Evolutionary conservation across 1,140 invertebrate genomes (phyloP), one percentile per base, ranked within the genome.

Genomic region (Diorhabda sublineata): DNA sequence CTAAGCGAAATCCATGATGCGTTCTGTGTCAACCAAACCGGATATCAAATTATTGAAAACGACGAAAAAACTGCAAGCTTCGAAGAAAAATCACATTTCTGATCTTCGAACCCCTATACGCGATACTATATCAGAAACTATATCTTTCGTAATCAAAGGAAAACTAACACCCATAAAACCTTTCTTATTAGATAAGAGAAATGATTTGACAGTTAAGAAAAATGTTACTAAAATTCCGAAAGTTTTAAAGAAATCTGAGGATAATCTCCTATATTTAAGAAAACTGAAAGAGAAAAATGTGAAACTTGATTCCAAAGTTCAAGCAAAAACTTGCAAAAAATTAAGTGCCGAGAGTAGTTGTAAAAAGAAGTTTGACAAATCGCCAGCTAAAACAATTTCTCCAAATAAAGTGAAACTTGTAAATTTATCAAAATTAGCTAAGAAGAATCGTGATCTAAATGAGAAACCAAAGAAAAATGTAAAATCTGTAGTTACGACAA

Each of bases 121-220:
- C 68, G 72, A 75, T 63, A 73, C 72, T 6, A 74, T 80, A 42
- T 75, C 75, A 0, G 80, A 80, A 64, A 80, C 80, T n/a, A 81
- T 80, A 65, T 75, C 77, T 3, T 80, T 77, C 66, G 79, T 80
- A 7, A 79, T 80, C 7, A 77, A 78, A 41, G 81, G 81, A 3
- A 81, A 83, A 71, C 61, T 79, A 45, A 76, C 78, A 67, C 72
- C 75, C 43, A 64, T 70, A 73, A 80, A 74, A 80, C 82, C 67
- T 76, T 80, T 7, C 9, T 41, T 58, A 4, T 45, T 61, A 7
- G 60, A 62, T 41, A 68, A 68, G 5, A 52, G 42, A 41, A 9
- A 45, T 7, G 66, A 47, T 47, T 9, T 47, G 11, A 61, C 45
- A 5, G 61, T 6, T 44, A 11, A 2, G 52, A 68, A 47, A 41